Base-by-base conservation (phyloP, 2,888 invertebrate genomes). In the Falcaria lacertinaria region DNA sequence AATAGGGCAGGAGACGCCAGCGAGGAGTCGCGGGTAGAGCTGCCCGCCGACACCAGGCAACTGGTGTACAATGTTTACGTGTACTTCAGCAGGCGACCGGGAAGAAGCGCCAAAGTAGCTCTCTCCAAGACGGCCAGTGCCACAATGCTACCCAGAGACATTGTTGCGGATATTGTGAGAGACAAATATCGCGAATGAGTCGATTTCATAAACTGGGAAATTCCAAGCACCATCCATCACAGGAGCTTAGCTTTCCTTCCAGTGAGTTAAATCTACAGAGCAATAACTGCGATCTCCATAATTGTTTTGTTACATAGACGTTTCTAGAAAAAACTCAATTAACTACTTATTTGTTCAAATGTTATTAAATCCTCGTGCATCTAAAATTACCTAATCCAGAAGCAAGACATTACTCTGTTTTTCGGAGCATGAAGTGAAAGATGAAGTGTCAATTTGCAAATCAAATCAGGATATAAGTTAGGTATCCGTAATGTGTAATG, bases 21-120 rank as follows among this genome's bases (percentile, higher is more conserved):
- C 15, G 89, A 88, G 15, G 86, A 85, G 4, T 72, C 69, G 11
- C 64, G 69, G 15, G 74, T 78, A 19, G 85, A 87, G 39, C 63
- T 88, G 39, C 89, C 89, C 25, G 87, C 86, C 7, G 89, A 89
- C 46, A 87, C 87, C 19, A 74, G 82, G 48, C 89, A 89, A 50
- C 68, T 89, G 14, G 88, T 89, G 1, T 89, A 87, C 69, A 89
- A 88, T 44, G 87, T 88, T 4, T 89, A 84, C 61, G 73, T 87
- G 47, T 89, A 88, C 69, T 89, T 89, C 63, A 80, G 79, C 44
- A 69, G 88, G 47, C 66, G 79, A 36, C 87, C 89, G 1, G 85
- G 85, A 4, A 68, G 88, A 28, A 88, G 78, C 46, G 75, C 86
- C 28, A 86, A 83, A 49, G 66, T 75, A 6, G 80, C 82, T 1